Conservation (phyloP, 2,797 vertebrate species). For the Nothura maculosa region DNA sequence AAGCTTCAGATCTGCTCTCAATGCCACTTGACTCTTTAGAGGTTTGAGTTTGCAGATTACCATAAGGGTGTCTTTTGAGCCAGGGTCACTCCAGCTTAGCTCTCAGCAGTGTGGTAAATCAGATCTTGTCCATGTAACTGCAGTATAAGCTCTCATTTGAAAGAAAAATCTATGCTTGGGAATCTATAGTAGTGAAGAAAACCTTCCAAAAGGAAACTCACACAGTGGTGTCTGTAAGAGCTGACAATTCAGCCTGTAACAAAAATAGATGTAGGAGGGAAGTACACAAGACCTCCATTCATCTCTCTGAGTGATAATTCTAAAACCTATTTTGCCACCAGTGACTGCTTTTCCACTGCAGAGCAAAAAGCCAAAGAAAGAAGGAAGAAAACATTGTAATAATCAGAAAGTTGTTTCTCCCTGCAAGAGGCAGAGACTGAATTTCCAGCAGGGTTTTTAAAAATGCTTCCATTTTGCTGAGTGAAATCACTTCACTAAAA, state of each 20-base stretch:
- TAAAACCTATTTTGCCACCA: constrained; percentile 28
- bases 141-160: background rate
- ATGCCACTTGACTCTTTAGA: background rate
- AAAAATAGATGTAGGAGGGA: constrained; percentile 5
- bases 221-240: background rate
- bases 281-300: background rate
- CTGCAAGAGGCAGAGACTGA: background rate
- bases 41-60: constrained; percentile 32
- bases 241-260: constrained; percentile 2
- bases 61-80: background rate
- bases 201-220: background rate
- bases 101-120: constrained; percentile 35
- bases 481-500: background rate
- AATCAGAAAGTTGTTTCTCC: background rate
- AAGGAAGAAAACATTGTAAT: background rate
- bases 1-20: background rate
- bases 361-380: background rate
- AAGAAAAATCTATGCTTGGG: constrained; percentile 37
- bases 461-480: background rate
- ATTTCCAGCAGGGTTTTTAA: constrained; percentile 1
- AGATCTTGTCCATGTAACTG: background rate
- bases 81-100: background rate
- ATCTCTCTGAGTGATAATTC: constrained; percentile 34
- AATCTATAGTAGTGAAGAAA: constrained; percentile 6
- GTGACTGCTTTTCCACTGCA: constrained; percentile 10